Percentiles rank a stretch among this genome's conserved stretches.
Evolutionary conservation across 2,888 invertebrate genomes (phyloP).

Genomic region (Dolichopus griseipennis): DNA sequence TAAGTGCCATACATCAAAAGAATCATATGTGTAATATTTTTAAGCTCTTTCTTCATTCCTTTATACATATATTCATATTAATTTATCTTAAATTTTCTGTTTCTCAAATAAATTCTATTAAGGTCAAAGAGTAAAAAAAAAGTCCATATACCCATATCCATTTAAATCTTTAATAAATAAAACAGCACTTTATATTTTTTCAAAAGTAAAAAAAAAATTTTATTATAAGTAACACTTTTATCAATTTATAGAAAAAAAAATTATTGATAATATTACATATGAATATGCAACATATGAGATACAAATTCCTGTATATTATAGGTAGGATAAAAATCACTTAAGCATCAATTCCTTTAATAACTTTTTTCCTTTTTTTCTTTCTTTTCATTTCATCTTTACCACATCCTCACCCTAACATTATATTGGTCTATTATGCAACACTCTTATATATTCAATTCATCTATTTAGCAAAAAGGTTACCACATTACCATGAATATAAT

Average conservation of each 20-base stretch:
- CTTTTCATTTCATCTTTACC: background rate
- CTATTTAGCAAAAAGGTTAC: too few relatives aligned
- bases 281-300: background rate
- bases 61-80: too few relatives aligned
- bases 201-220: background rate
- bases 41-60: too few relatives aligned
- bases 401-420: too few relatives aligned
- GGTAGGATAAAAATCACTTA: background rate
- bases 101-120: background rate
- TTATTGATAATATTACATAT: background rate
- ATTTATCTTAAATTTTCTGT: too few relatives aligned
- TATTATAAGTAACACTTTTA: background rate
- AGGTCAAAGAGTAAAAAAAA: background rate
- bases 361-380: background rate
- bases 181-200: background rate
- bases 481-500: too few relatives aligned
- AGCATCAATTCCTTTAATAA: background rate
- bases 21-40: background rate
- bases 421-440: background rate
- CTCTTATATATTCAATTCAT: too few relatives aligned
- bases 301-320: background rate
- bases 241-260: background rate
- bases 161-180: background rate
- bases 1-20: constrained; percentile 1
- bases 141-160: background rate